Percentiles rank a stretch among this genome's conserved stretches.
These are phyloP conservation scores for Mus spicilegus DNA, from an alignment of 2,113 vertebrate species.

Conservation along the genomic window DNA sequence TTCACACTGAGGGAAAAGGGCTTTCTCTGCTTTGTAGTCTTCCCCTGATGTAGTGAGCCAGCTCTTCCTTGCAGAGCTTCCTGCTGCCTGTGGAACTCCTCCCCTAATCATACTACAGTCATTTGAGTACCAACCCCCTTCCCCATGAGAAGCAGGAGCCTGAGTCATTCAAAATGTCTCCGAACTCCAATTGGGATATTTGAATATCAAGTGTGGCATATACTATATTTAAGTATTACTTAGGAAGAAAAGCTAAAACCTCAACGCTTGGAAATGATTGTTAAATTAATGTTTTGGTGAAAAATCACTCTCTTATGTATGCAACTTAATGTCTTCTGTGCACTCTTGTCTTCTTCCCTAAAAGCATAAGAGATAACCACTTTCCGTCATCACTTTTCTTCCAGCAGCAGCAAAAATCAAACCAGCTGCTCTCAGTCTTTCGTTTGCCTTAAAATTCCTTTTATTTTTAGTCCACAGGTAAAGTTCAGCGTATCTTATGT, in stretches of 20 bases:
- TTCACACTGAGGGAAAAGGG: neutral
- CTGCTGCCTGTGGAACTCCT: neutral
- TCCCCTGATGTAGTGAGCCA: neutral
- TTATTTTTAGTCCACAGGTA: neutral
- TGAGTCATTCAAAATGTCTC: neutral
- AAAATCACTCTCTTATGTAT: constrained; percentile 32
- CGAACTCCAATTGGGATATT: no score
- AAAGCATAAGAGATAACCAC: constrained; percentile 1
- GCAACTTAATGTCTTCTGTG: constrained; percentile 4
- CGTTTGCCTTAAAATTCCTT: neutral
- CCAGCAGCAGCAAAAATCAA: neutral
- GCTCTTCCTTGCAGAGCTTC: neutral
- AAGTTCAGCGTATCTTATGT: neutral
- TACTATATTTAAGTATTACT: neutral
- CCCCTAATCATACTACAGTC: neutral
- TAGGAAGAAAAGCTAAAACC: constrained; percentile 42
- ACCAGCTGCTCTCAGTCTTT: neutral
- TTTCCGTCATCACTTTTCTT: neutral
- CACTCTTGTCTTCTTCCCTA: constrained; percentile 19
- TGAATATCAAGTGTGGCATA: neutral
- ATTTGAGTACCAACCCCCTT: neutral
- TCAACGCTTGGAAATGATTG: constrained; percentile 47
- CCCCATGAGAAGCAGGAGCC: neutral
- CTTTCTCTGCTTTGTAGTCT: neutral
- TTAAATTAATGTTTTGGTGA: constrained; percentile 58